Conservation (phyloP, 2,113 vertebrate species). For the Pelodiscus sinensis region DNA sequence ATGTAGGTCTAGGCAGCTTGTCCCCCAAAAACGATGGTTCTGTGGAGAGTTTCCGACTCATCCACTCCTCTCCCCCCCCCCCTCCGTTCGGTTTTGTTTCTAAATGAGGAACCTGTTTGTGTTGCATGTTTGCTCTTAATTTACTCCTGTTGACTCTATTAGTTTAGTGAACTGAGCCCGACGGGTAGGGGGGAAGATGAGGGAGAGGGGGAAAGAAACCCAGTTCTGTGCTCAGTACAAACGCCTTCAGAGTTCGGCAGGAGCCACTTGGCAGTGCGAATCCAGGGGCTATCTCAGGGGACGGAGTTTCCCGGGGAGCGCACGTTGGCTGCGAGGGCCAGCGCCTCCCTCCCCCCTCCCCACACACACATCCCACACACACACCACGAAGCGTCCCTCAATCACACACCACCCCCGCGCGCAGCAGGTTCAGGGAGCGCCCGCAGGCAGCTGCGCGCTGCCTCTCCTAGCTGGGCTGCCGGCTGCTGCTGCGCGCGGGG, state of each 20-base stretch:
- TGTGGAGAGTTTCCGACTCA: background rate
- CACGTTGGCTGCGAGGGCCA: background rate
- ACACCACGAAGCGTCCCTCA: slow-evolving; percentile 49
- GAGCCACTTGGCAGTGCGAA: background rate
- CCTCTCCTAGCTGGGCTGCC: slow-evolving; percentile 20
- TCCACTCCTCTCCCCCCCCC: background rate
- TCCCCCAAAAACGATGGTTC: rapidly evolving
- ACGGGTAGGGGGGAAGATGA: background rate
- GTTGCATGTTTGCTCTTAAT: background rate
- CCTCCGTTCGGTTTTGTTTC: background rate
- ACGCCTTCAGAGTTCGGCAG: background rate
- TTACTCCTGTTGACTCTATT: background rate
- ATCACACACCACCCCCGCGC: slow-evolving; percentile 65
- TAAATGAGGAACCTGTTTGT: background rate
- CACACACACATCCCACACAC: slow-evolving; percentile 37
- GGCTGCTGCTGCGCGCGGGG: background rate
- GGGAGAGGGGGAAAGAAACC: background rate
- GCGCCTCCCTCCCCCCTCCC: slow-evolving; percentile 53
- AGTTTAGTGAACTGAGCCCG: background rate
- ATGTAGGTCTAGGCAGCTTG: background rate
- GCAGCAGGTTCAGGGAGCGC: slow-evolving; percentile 57
- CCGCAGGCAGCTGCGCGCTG: slow-evolving; percentile 51
- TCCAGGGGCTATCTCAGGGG: background rate
- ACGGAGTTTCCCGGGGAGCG: background rate
- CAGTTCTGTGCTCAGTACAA: background rate